A percentile compares a stretch with the other conserved stretches of the same genome.
phyloP scores from a whole-genome alignment of 2,888 invertebrate species.

The Aquatica leii region DNA sequence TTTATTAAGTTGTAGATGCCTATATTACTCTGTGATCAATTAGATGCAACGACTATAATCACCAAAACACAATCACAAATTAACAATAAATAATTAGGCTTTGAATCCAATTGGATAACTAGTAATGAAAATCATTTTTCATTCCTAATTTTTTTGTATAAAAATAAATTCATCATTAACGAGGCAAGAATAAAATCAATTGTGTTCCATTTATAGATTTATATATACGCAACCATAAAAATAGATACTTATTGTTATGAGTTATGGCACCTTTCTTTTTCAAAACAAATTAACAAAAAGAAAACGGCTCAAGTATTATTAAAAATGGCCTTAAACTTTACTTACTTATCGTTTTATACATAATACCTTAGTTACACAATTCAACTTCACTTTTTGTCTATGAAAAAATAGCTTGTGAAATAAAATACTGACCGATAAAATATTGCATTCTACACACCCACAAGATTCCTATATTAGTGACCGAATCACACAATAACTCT shows the following conservation, averaged over 20 bases:
- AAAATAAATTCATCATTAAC: neutral
- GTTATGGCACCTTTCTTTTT: constrained; percentile 30
- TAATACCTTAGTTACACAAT: constrained; percentile 7
- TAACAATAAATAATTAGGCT: constrained; percentile 3
- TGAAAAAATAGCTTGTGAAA: constrained; percentile 9
- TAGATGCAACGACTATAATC: neutral
- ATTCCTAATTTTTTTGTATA: no score
- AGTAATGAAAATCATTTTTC: no score
- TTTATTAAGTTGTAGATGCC: constrained; percentile 13
- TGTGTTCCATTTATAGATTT: no score
- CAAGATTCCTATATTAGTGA: constrained; percentile 32
- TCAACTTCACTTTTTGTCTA: neutral
- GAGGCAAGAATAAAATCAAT: constrained; percentile 16
- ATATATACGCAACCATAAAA: constrained; percentile 14
- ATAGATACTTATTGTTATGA: constrained; percentile 23
- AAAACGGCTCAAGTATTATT: neutral
- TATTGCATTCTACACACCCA: constrained; percentile 37
- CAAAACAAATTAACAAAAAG: constrained; percentile 14
- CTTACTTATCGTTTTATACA: neutral
- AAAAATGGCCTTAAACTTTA: neutral
- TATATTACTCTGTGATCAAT: neutral
- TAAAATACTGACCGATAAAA: constrained; percentile 47
- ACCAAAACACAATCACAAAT: constrained; percentile 6
- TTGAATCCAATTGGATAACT: no score
- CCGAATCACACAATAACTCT: constrained; percentile 47